phyloP scores from a whole-genome alignment of 2,888 invertebrate species.

The Cyclophora punctaria region DNA sequence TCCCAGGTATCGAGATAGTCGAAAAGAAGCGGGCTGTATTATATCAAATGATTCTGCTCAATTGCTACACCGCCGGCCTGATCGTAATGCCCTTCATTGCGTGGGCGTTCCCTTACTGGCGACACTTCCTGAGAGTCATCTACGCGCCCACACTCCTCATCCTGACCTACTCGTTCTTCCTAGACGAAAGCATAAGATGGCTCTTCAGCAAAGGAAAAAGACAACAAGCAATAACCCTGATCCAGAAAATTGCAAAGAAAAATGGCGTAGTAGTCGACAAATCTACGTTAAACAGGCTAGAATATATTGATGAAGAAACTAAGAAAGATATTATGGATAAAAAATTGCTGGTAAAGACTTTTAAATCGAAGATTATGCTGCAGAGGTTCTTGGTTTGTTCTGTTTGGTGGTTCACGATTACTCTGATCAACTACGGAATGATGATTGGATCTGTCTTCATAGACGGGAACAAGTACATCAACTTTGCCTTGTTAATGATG shows the following conservation, averaged over 20 bases:
- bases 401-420: conserved; percentile 69
- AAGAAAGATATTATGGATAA: conserved; percentile 37
- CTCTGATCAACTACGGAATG: conserved; percentile 68
- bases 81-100: conserved; percentile 62
- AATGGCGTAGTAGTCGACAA: conserved; percentile 48
- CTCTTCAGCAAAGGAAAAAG: conserved; percentile 59
- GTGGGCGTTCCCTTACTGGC: conserved; percentile 63
- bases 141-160: conserved; percentile 61
- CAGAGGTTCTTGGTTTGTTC: conserved; percentile 56
- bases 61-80: conserved; percentile 58
- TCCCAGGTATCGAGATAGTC: conserved; percentile 60
- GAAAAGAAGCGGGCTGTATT: conserved; percentile 56
- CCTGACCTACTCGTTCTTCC: conserved; percentile 50
- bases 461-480: conserved; percentile 62
- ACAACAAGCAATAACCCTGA: conserved; percentile 42
- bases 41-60: conserved; percentile 62
- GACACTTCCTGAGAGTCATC: conserved; percentile 55
- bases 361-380: conserved; percentile 59
- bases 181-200: conserved; percentile 67
- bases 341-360: conserved; percentile 52
- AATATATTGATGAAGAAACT: conserved; percentile 45
- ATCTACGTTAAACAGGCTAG: conserved; percentile 37
- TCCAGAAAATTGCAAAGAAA: conserved; percentile 54
- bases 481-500: conserved; percentile 59
- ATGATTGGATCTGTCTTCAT: conserved; percentile 66